Evolutionary conservation across 2,888 invertebrate species (phyloP).

Genomic region (Cephus spinipes): DNA sequence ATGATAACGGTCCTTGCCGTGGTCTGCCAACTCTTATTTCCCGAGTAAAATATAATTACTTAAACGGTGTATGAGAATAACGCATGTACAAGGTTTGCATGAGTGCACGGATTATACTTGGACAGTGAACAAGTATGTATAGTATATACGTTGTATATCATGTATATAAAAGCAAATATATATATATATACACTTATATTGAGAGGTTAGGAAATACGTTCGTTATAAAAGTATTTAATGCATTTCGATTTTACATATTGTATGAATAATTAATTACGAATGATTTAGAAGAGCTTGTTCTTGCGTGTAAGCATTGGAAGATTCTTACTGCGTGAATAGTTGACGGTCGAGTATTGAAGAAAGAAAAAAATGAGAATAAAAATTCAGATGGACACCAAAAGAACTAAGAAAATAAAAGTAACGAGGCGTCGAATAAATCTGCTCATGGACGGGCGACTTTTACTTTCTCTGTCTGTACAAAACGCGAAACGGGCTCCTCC

Average conservation of each 20-base stretch:
- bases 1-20: background rate
- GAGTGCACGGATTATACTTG: background rate
- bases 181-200: background rate
- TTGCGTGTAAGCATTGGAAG: background rate
- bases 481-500: slow-evolving; percentile 27
- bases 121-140: background rate
- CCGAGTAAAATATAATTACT: background rate
- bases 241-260: background rate
- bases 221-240: background rate
- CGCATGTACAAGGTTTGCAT: background rate
- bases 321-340: background rate
- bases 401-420: background rate
- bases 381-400: background rate
- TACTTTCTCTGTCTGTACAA: slow-evolving; percentile 53
- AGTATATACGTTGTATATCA: background rate
- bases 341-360: background rate
- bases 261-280: background rate
- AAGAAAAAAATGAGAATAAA: background rate
- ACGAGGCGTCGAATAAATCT: slow-evolving; percentile 33
- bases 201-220: background rate
- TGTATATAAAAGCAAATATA: background rate
- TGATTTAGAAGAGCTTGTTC: background rate
- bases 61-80: background rate
- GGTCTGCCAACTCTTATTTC: background rate
- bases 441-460: slow-evolving; percentile 45